These are phyloP conservation scores for Tinamus major DNA, from an alignment of 2,797 vertebrate species.

Conservation along the genomic window DNA sequence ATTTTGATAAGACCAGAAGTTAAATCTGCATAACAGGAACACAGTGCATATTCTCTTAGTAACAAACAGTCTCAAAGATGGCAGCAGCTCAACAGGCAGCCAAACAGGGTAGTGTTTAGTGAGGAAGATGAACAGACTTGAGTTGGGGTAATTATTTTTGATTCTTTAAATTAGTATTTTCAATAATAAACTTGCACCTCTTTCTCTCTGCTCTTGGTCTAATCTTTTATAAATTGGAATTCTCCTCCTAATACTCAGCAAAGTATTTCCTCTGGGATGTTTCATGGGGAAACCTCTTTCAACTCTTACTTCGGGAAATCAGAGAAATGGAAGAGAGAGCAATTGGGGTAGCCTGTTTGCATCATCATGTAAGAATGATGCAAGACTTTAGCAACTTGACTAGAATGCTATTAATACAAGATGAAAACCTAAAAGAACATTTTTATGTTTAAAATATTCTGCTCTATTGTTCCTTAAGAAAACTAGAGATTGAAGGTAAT, in stretches of 20 bases:
- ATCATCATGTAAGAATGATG: background rate
- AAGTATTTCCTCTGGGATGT: background rate
- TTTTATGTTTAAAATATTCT: background rate
- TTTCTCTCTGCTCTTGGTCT: background rate
- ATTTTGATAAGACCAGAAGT: constrained; percentile 16
- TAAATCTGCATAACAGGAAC: background rate
- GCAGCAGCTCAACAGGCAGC: background rate
- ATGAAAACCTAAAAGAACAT: background rate
- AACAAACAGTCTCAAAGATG: background rate
- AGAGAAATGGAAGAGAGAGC: background rate
- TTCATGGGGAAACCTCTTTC: background rate
- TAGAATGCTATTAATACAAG: background rate
- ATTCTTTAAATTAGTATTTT: background rate
- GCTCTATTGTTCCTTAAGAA: background rate
- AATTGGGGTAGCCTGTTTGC: background rate
- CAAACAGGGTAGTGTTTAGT: background rate
- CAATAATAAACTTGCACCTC: background rate
- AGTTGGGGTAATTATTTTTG: background rate
- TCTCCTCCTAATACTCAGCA: background rate
- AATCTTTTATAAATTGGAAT: background rate
- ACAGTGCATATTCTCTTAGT: background rate
- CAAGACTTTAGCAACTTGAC: fast-evolving
- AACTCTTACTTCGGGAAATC: background rate
- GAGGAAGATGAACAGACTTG: background rate
- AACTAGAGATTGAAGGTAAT: background rate